Conservation (phyloP, 1,140 invertebrate species). For the Anoplolepis gracilipes region DNA sequence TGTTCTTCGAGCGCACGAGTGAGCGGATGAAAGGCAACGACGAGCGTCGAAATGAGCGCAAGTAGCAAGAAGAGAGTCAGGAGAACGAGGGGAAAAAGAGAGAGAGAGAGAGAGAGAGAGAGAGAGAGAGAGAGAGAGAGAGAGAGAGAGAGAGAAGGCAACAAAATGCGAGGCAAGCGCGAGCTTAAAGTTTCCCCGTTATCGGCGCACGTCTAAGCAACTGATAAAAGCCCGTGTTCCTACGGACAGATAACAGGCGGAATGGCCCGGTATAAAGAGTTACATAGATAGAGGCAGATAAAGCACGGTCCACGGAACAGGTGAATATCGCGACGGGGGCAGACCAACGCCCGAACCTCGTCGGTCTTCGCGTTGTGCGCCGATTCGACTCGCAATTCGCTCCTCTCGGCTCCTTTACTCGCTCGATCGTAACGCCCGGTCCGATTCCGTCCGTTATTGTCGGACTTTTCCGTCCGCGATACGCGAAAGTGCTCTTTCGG, state of each 20-base stretch:
- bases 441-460: slow-evolving; percentile 10
- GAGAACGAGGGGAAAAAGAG: slow-evolving; percentile 21
- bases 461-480: not conserved
- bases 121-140: slow-evolving; percentile 36
- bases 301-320: slow-evolving; percentile 82
- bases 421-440: not conserved
- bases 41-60: slow-evolving; percentile 48
- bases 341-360: slow-evolving; percentile 82
- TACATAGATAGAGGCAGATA: slow-evolving; percentile 84
- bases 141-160: slow-evolving; percentile 64
- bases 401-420: slow-evolving; percentile 13
- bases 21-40: slow-evolving; percentile 20
- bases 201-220: slow-evolving; percentile 83
- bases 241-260: slow-evolving; percentile 82
- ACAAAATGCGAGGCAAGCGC: slow-evolving; percentile 40
- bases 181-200: slow-evolving; percentile 79
- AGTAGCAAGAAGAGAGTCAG: slow-evolving; percentile 21
- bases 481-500: slow-evolving; percentile 42
- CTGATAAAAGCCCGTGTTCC: slow-evolving; percentile 84
- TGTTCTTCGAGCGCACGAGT: slow-evolving; percentile 18
- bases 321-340: slow-evolving; percentile 77
- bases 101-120: slow-evolving; percentile 50
- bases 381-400: slow-evolving; percentile 39
- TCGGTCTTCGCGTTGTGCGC: slow-evolving; percentile 30
- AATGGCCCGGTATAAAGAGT: slow-evolving; percentile 82